Evolutionary conservation across 2,888 invertebrate genomes (phyloP), one percentile per base, ranked within the genome.

Genomic region (Lycaena phlaeas): DNA sequence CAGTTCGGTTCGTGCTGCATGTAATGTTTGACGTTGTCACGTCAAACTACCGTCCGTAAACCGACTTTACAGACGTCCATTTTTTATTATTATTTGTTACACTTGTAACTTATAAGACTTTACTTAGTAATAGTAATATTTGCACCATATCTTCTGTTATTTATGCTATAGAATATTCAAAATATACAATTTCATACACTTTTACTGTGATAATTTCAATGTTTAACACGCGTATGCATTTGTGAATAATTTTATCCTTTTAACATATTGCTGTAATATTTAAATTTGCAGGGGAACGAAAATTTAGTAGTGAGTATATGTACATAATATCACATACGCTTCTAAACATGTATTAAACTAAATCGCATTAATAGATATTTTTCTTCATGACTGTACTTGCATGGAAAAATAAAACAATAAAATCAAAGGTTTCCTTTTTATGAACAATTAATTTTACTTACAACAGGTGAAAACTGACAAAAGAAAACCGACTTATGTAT

Each of bases 281-380:
- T 75, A 62, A 73, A 72, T 78, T 71, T 85, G 45, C 85, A 85
- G 85, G 85, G 82, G 49, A 82, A 77, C 76, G 81, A 85, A 68
- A 85, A 76, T 64, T 74, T 85, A 77, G 78, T 85, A 79, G 85
- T 85, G 72, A 85, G 85, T 85, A 82, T 70, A 14, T 51, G 43
- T 50, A 44, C 50, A 50, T 11, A 34, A 45, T 43, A 43, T 43
- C 43, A 27, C 5, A 31, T 27, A 22, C 6, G n/a, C n/a, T n/a
- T n/a, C n/a, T n/a, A n/a, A n/a, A n/a, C n/a, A n/a, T n/a, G n/a
- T n/a, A n/a, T n/a, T 9, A 22, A 22, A 22, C 22, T 2, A n/a
- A 5, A 22, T 7, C 3, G 6, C 22, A 6, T 22, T 22, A 27
- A 14, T 22, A 5, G 25, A 40, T 38, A 38, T 37, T 15, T 2